Conservation (phyloP, 2,113 vertebrate species). For the Tinamus guttatus region DNA sequence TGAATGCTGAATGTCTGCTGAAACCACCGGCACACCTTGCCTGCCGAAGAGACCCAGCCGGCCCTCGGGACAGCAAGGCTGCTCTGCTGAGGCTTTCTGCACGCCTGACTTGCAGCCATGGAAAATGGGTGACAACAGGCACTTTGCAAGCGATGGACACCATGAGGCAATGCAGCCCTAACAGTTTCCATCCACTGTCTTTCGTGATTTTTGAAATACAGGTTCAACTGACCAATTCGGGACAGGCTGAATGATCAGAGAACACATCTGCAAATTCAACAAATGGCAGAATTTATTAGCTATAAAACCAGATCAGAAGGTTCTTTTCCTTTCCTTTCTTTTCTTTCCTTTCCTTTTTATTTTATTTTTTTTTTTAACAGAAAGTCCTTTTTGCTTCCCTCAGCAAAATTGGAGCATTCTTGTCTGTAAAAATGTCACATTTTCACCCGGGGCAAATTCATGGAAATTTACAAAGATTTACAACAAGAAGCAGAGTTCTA, state of each 20-base stretch:
- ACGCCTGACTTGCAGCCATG: neutral
- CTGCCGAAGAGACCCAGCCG: neutral
- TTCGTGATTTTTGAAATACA: neutral
- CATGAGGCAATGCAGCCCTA: fast-evolving
- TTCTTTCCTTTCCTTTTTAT: too few species aligned
- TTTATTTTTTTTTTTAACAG: neutral
- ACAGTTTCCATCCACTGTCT: neutral
- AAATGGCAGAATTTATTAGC: neutral
- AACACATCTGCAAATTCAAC: neutral
- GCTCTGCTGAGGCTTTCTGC: neutral
- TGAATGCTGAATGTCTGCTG: neutral
- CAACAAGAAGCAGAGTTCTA: conserved; percentile 57
- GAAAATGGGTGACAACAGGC: neutral
- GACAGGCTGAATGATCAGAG: neutral
- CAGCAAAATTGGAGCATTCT: conserved; percentile 59
- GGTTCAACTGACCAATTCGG: neutral
- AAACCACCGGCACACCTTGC: neutral
- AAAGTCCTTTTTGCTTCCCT: conserved; percentile 32
- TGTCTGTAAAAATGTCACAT: conserved; percentile 62
- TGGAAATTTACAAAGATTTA: conserved; percentile 65
- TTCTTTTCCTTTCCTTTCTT: neutral
- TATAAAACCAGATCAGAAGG: neutral
- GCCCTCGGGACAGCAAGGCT: neutral
- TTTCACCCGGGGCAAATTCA: conserved; percentile 55
- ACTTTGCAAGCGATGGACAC: neutral